Base-by-base conservation (phyloP, 2,888 invertebrate species). In the Fragum sueziense region DNA sequence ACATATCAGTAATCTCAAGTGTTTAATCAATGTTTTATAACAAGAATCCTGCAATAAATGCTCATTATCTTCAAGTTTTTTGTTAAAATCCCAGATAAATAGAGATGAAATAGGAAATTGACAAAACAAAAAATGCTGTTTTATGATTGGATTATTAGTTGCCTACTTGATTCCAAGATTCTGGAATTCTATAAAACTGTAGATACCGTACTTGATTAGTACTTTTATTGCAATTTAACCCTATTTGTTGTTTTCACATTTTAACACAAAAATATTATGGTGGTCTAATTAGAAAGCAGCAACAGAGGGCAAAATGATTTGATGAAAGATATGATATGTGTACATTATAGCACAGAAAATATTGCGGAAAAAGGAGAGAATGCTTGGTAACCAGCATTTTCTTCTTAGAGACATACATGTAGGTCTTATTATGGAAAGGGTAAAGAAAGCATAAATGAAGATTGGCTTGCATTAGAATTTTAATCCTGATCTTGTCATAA, bases 51-150 rank as follows among this genome's bases (percentile, higher is more conserved):
- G 34, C 41, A 65, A 41, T 65, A 41, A 65, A 25, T 41, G 65
- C 41, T 65, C 65, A 65, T 65, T 41, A 41, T 65, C 65, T 65
- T 41, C 41, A 41, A 41, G 65, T 41, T 65, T 57, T 65, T 65
- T 41, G 41, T 41, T 65, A 27, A 62, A 65, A 41, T 41, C 25
- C n/a, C 1, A 14, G 41, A 65, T 65, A 41, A 25, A 61, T 17
- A 7, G 27, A 65, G 65, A 65, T n/a, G 25, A 22, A 25, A 22
- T 57, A 2, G 41, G 65, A 41, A 41, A 37, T 65, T 65, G 41
- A 20, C 27, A 41, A 41, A 65, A 65, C 22, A 27, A 20, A 65
- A 25, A 33, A 27, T 41, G 41, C 65, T 65, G 65, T 65, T 65
- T 65, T 41, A 65, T 65, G 65, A 65, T 37, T 37, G 27, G 65